These are phyloP conservation scores for Euglossa dilemma DNA, from an alignment of 1,140 invertebrate genomes.

Conservation along the genomic window DNA sequence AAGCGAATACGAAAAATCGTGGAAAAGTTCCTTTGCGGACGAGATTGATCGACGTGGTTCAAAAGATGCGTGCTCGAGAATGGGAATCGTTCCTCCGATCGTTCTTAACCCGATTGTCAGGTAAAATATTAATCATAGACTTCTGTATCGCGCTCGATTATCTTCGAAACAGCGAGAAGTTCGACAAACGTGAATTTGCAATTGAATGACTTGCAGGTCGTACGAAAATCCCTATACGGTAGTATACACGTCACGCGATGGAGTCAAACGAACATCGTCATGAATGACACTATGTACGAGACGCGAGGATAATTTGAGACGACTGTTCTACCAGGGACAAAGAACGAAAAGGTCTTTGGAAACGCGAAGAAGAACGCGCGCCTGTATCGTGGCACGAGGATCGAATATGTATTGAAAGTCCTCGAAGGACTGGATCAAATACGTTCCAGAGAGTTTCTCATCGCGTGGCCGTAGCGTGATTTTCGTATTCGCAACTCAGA, in stretches of 20 bases:
- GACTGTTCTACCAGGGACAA: not conserved
- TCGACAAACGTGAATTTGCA: not conserved
- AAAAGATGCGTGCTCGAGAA: too few species aligned
- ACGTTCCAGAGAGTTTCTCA: not conserved
- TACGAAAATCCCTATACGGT: not conserved
- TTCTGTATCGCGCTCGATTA: not conserved
- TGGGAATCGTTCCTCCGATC: not conserved
- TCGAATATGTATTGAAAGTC: conserved; percentile 1
- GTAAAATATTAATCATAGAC: not conserved
- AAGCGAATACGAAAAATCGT: not conserved
- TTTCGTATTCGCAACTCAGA: conserved; percentile 20
- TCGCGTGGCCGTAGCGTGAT: not conserved
- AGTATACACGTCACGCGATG: too few species aligned
- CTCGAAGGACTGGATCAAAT: not conserved
- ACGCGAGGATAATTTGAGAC: not conserved
- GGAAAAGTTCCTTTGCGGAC: not conserved
- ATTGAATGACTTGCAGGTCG: not conserved
- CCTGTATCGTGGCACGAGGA: not conserved
- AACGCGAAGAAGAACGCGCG: not conserved
- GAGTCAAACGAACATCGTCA: conserved; percentile 2
- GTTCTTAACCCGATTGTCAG: not conserved
- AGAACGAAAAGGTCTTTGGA: not conserved
- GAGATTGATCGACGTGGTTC: too few species aligned
- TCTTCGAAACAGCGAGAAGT: not conserved
- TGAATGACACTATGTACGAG: not conserved